Percentiles rank a stretch among this genome's conserved stretches.
These are phyloP conservation scores for Molossus alvarezi DNA, from an alignment of 2,797 vertebrate species.

Conservation along the genomic window DNA sequence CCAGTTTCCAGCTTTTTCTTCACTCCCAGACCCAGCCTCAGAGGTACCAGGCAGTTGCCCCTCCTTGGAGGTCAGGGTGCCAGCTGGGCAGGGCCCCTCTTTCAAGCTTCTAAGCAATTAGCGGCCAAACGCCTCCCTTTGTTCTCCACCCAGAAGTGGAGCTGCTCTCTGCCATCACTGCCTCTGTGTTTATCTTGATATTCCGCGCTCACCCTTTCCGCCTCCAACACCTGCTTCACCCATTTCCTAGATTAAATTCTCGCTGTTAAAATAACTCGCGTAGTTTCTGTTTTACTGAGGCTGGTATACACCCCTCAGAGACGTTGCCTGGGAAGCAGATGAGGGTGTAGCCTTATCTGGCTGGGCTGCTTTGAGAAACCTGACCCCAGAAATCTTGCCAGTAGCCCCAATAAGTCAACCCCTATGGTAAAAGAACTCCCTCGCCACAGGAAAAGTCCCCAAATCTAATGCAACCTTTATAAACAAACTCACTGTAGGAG, in stretches of 20 bases:
- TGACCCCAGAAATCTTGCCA: background rate
- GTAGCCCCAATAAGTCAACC: background rate
- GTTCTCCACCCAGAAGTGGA: background rate
- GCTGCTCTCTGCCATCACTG: background rate
- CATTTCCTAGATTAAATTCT: slow-evolving; percentile 48
- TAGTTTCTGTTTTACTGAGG: background rate
- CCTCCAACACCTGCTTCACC: background rate
- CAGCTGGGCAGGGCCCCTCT: background rate
- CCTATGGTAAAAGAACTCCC: background rate
- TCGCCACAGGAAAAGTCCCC: background rate
- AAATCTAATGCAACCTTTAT: slow-evolving; percentile 43
- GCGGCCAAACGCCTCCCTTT: background rate
- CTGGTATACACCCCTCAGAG: background rate
- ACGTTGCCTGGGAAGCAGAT: background rate
- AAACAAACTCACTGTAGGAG: slow-evolving; percentile 66
- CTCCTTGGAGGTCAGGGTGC: background rate
- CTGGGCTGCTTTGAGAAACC: background rate
- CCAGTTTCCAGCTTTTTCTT: background rate
- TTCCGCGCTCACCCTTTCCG: slow-evolving; percentile 69
- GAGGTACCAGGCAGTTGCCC: background rate
- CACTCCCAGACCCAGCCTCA: background rate
- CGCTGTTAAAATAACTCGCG: background rate
- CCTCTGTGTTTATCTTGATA: background rate
- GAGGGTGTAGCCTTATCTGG: background rate
- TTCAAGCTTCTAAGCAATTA: background rate